These are phyloP conservation scores for Trichomalopsis sarcophagae DNA, from an alignment of 1,140 invertebrate species.

Conservation along the genomic window DNA sequence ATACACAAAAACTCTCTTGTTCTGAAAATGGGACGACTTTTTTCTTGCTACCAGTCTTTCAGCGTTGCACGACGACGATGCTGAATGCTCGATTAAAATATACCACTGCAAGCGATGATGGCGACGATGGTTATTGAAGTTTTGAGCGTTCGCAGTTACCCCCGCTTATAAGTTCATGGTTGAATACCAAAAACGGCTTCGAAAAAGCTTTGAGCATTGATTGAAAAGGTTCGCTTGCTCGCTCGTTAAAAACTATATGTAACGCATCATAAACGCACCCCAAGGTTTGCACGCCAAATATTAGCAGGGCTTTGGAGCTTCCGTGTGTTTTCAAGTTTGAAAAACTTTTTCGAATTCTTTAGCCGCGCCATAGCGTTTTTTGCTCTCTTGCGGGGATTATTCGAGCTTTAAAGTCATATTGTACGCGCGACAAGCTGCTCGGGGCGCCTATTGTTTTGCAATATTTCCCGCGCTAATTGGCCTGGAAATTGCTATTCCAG, in stretches of 20 bases:
- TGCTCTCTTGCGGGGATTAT: not conserved
- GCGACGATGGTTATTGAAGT: too few species aligned
- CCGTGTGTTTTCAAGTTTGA: not conserved
- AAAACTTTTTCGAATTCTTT: not conserved
- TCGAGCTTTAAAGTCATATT: slow-evolving; percentile 52
- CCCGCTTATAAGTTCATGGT: too few species aligned
- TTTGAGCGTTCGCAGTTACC: too few species aligned
- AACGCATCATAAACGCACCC: too few species aligned
- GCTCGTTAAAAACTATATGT: too few species aligned
- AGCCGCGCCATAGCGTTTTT: not conserved
- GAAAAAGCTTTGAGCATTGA: too few species aligned
- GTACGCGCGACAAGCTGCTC: slow-evolving; percentile 54
- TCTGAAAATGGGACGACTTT: not conserved
- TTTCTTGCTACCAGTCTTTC: not conserved
- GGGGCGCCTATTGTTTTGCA: slow-evolving; percentile 60
- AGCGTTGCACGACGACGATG: not conserved
- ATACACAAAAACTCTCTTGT: not conserved
- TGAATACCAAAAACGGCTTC: too few species aligned
- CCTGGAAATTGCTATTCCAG: slow-evolving; percentile 62
- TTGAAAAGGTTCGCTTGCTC: too few species aligned
- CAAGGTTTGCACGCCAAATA: not conserved
- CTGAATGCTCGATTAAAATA: not conserved
- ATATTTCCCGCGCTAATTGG: slow-evolving; percentile 65
- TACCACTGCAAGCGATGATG: not conserved
- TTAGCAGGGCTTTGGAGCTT: not conserved